Percentiles rank a stretch among this genome's conserved stretches.
phyloP scores from a whole-genome alignment of 2,113 vertebrate species.

The Zapornia atra region DNA sequence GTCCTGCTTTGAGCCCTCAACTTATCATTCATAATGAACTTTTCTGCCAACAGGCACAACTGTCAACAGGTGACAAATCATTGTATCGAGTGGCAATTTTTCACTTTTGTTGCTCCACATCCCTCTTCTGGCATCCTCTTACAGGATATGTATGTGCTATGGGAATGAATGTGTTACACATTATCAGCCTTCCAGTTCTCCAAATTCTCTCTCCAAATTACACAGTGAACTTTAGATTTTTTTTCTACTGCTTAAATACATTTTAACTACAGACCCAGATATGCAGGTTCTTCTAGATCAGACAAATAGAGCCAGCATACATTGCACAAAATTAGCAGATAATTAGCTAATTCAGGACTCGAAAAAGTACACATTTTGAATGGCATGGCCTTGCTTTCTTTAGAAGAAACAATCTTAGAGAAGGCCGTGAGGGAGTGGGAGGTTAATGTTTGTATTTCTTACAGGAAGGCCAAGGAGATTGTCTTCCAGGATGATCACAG shows the following conservation, averaged over 20 bases:
- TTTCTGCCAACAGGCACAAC: constrained; percentile 60
- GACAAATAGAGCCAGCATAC: background rate
- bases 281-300: background rate
- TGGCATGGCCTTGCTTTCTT: accelerated
- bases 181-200: background rate
- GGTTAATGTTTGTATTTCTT: background rate
- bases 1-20: constrained; percentile 9
- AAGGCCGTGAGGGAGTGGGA: background rate
- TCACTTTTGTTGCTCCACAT: constrained; percentile 29
- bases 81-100: constrained; percentile 36
- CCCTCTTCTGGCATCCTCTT: background rate
- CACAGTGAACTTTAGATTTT: background rate
- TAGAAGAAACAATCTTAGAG: background rate
- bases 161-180: background rate
- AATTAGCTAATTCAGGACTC: background rate
- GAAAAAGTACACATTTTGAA: background rate
- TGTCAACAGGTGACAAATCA: constrained; percentile 65
- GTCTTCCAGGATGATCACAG: background rate
- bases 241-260: background rate
- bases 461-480: background rate
- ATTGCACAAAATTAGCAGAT: background rate
- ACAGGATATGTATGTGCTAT: background rate
- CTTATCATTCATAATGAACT: constrained; percentile 65
- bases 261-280: background rate
- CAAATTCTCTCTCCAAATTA: background rate